Percentiles rank a stretch among this genome's conserved stretches.
phyloP scores from a whole-genome alignment of 2,797 vertebrate species.

The Tapirus indicus region DNA sequence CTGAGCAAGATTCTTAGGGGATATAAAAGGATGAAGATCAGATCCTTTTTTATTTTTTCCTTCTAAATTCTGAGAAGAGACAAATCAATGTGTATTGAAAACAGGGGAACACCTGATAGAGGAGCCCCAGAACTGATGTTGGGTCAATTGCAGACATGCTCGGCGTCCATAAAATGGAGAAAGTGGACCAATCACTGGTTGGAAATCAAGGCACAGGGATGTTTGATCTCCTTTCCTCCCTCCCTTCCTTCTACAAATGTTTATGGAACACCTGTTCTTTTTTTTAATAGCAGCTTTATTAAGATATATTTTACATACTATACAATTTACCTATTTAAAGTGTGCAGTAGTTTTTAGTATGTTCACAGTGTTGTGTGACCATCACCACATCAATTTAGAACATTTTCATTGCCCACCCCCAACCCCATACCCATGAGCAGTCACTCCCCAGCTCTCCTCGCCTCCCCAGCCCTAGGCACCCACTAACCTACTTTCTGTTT shows the following conservation, averaged over 20 bases:
- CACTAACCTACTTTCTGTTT: not conserved
- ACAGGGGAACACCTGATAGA: not conserved
- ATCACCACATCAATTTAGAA: not conserved
- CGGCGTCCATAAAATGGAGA: not conserved
- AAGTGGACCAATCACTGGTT: not conserved
- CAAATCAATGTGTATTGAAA: not conserved
- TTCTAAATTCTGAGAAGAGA: not conserved
- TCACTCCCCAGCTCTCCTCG: not conserved
- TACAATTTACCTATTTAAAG: not conserved
- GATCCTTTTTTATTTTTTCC: not conserved
- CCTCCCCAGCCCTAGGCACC: not conserved
- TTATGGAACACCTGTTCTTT: not conserved
- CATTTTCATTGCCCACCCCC: not conserved
- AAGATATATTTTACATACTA: not conserved
- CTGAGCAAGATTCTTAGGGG: slow-evolving; percentile 16
- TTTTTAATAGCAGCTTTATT: not conserved
- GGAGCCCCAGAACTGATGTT: not conserved
- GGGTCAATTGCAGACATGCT: not conserved
- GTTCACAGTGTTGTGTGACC: not conserved
- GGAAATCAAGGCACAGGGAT: not conserved
- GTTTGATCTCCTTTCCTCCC: not conserved
- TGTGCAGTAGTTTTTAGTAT: not conserved
- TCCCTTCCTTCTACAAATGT: not conserved
- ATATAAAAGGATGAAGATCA: not conserved
- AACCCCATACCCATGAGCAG: not conserved